Percentiles rank a stretch among this genome's conserved stretches.
phyloP scores from a whole-genome alignment of 2,797 vertebrate species.

The Eulemur coronatus region DNA sequence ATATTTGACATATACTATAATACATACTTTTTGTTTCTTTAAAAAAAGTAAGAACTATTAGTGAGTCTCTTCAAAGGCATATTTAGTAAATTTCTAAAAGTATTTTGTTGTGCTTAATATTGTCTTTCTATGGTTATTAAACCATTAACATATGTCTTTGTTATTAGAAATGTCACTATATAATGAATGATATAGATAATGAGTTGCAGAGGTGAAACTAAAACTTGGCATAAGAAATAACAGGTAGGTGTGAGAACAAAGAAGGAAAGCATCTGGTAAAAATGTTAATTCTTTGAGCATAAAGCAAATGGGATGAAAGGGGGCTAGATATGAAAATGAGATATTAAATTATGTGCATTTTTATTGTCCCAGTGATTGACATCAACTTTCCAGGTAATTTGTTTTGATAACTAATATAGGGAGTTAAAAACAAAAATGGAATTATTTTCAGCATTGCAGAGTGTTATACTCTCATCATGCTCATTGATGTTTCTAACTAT shows the following conservation, averaged over 20 bases:
- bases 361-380: neutral
- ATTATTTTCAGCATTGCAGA: neutral
- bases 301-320: slow-evolving; percentile 30
- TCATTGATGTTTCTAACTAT: neutral
- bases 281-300: slow-evolving; percentile 31
- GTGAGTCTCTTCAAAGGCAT: neutral
- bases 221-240: slow-evolving; percentile 36
- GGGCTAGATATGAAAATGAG: neutral
- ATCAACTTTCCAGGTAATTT: neutral
- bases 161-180: slow-evolving; percentile 44
- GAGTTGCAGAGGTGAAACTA: slow-evolving; percentile 47
- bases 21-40: neutral
- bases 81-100: slow-evolving; percentile 36
- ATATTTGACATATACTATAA: neutral
- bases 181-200: slow-evolving; percentile 22
- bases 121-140: slow-evolving; percentile 40
- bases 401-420: slow-evolving; percentile 36
- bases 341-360: neutral
- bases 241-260: neutral
- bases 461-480: neutral
- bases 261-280: slow-evolving; percentile 17
- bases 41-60: neutral
- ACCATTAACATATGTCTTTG: slow-evolving; percentile 40
- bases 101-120: slow-evolving; percentile 17
- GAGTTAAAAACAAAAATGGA: neutral